Evolutionary conservation across 2,888 invertebrate species (phyloP), one percentile per base, ranked within the genome.

Genomic region (Pachymerium ferrugineum): DNA sequence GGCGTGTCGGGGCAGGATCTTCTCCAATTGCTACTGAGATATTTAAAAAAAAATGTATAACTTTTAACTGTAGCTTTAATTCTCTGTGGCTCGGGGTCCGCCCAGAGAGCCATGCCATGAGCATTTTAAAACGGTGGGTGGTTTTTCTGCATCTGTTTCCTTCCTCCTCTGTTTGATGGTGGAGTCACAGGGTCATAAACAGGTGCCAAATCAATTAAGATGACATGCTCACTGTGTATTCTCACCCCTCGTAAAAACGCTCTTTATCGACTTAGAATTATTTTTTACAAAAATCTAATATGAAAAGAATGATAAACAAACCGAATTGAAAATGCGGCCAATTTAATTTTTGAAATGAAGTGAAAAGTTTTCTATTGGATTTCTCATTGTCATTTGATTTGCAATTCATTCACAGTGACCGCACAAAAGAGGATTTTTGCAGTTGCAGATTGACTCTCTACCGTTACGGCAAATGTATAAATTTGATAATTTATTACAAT

Each of bases 401-500:
- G 38, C 31, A 30, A 68, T 30, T 19, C 16, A 28, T 33, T 47
- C 72, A 72, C 72, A 47, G 72, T 47, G 72, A 47, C 72, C 72
- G 38, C 42, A 72, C 54, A 31, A 47, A 28, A 35, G 28, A 54
- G 35, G 71, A 71, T 22, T 71, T 16, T 35, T 42, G 22, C 42
- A 42, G 29, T 30, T 72, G 72, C 72, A 72, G 67, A 73, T 22
- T 73, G 73, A 38, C 42, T 28, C 22, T 31, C 29, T 62, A 28
- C 29, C 62, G 30, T 67, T 38, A 31, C 31, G 28, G 54, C 54
- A 54, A 54, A 73, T 73, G 73, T 73, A 73, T 73, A 73, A 73
- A 73, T 73, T 73, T 73, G 31, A 73, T 73, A 73, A 73, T 67
- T 73, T 73, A 67, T 33, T 67, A 67, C 29, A 42, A 68, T 73